A percentile compares a stretch with the other conserved stretches of the same genome.
These are phyloP conservation scores for Turdus rufiventris DNA, from an alignment of 2,113 vertebrate species.

Conservation along the genomic window DNA sequence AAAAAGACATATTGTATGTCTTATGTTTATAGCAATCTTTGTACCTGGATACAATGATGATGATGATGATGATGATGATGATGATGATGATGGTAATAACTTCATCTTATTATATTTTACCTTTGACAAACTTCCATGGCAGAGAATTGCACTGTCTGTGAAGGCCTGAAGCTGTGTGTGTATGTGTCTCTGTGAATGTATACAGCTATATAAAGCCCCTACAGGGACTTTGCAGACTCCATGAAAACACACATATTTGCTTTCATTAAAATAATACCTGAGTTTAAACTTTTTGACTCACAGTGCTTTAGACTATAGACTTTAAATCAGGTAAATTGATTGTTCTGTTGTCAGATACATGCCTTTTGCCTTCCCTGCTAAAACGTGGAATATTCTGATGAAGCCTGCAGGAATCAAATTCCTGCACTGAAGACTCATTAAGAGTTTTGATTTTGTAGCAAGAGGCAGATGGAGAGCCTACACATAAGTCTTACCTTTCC, in stretches of 20 bases:
- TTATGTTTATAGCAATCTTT: background rate
- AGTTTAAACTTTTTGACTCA: background rate
- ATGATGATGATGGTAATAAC: background rate
- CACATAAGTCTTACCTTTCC: background rate
- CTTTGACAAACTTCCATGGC: background rate
- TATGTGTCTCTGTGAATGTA: fast-evolving
- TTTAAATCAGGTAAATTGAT: background rate
- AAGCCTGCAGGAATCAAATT: background rate
- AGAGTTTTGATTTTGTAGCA: background rate
- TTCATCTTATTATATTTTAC: background rate
- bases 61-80: background rate
- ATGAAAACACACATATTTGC: background rate
- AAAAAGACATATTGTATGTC: background rate
- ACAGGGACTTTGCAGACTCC: background rate
- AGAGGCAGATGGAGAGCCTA: background rate
- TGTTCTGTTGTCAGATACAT: background rate
- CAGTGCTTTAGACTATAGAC: background rate
- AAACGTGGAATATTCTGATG: background rate
- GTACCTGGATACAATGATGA: background rate
- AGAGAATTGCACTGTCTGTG: background rate
- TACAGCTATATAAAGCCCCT: background rate
- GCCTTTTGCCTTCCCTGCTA: background rate
- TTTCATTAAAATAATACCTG: background rate
- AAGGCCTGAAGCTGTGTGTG: background rate
- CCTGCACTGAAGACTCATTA: fast-evolving